Evolutionary conservation across 1,140 invertebrate genomes (phyloP).

Genomic region (Sinonovacula constricta): DNA sequence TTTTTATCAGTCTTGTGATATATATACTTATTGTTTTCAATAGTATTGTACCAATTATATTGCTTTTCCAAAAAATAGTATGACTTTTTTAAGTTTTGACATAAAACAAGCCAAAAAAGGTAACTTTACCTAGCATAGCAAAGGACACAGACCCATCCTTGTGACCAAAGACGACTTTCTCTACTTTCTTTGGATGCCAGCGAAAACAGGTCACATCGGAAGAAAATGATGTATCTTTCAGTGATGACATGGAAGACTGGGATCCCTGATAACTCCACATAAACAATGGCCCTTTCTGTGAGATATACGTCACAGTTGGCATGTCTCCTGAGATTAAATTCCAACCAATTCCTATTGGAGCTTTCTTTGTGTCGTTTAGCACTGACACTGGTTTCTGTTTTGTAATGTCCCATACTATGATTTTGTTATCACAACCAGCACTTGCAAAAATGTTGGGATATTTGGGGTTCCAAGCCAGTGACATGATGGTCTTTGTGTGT

Average conservation of each 20-base stretch:
- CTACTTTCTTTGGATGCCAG: conserved; percentile 74
- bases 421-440: conserved; percentile 70
- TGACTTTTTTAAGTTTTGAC: too few species aligned
- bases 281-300: conserved; percentile 71
- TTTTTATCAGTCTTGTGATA: too few species aligned
- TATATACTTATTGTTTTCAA: too few species aligned
- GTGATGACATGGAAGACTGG: conserved; percentile 39
- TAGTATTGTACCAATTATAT: too few species aligned
- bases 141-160: conserved; percentile 78
- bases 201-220: conserved; percentile 69
- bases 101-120: too few species aligned
- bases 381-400: conserved; percentile 70
- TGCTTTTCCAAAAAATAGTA: too few species aligned
- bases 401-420: conserved; percentile 77
- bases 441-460: conserved; percentile 76
- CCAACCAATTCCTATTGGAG: conserved; percentile 73
- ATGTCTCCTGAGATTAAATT: conserved; percentile 62
- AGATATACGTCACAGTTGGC: conserved; percentile 73
- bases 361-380: conserved; percentile 61
- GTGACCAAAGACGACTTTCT: conserved; percentile 78
- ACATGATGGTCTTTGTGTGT: conserved; percentile 80
- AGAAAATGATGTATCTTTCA: conserved; percentile 68
- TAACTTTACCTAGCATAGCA: conserved; percentile 75
- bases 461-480: conserved; percentile 76
- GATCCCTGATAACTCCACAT: conserved; percentile 69